Conservation (phyloP, 2,888 invertebrate species). For the Drosophila prolongata region DNA sequence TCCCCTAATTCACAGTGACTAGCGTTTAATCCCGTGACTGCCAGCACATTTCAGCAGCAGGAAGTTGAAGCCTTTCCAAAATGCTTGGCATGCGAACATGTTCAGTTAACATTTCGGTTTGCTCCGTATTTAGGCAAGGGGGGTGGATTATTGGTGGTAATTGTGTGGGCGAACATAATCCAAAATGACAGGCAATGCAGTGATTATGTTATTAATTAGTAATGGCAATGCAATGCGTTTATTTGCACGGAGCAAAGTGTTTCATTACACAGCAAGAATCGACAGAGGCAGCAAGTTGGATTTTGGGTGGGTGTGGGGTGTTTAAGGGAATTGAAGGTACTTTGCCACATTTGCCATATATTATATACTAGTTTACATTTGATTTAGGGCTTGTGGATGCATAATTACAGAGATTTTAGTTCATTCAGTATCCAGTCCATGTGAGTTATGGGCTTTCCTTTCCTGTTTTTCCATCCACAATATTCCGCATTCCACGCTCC, state of each 20-base stretch:
- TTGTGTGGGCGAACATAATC: conserved; percentile 48
- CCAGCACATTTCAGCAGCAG: background rate
- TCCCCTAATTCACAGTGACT: background rate
- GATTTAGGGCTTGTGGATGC: conserved; percentile 56
- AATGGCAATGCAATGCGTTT: conserved; percentile 70
- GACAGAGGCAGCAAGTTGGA: background rate
- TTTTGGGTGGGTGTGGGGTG: background rate
- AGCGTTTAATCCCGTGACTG: conserved; percentile 2
- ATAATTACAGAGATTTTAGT: conserved; percentile 45
- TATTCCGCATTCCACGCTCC: conserved; percentile 13
- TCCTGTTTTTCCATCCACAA: conserved; percentile 12
- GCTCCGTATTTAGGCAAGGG: background rate
- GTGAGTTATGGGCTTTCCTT: conserved; percentile 8
- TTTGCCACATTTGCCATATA: conserved; percentile 4
- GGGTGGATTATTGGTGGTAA: background rate
- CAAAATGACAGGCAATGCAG: conserved; percentile 61
- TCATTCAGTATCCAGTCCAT: background rate
- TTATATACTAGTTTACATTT: conserved; percentile 49
- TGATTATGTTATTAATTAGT: conserved; percentile 79
- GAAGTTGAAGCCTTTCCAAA: background rate
- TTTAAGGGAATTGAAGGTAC: conserved; percentile 6
- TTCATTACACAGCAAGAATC: conserved; percentile 58
- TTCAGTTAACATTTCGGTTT: conserved; percentile 2
- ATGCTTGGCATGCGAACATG: background rate
- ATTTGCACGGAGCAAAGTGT: conserved; percentile 73